Percentiles rank a stretch among this genome's conserved stretches.
These are phyloP conservation scores for Anodontia alba DNA, from an alignment of 2,888 invertebrate species.

Conservation along the genomic window DNA sequence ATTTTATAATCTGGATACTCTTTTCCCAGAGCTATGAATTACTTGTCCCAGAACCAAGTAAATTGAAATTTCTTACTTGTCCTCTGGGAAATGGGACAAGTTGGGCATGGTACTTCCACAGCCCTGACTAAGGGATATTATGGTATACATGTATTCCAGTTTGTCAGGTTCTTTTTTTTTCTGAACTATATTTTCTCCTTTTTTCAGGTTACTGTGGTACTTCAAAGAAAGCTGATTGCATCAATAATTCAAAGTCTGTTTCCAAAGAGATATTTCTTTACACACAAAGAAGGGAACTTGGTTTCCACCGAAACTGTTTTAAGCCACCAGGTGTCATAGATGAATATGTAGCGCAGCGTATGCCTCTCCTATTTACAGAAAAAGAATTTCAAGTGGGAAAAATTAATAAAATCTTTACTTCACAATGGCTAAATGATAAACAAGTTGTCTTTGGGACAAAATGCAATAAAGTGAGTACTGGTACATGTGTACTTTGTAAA, in stretches of 20 bases:
- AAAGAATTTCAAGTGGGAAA: constrained; percentile 78
- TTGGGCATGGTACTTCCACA: too few relatives aligned
- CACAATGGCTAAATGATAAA: constrained; percentile 97
- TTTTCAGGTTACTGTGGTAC: background rate
- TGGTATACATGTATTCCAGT: too few relatives aligned
- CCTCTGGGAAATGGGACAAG: too few relatives aligned
- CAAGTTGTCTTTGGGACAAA: constrained; percentile 98
- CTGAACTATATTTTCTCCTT: too few relatives aligned
- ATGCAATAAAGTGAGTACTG: constrained; percentile 92
- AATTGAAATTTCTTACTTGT: too few relatives aligned
- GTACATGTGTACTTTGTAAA: background rate
- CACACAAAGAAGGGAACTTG: constrained; percentile 47
- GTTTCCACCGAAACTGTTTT: constrained; percentile 4
- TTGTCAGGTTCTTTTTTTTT: too few relatives aligned
- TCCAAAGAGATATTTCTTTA: constrained; percentile 45
- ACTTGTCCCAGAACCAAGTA: too few relatives aligned
- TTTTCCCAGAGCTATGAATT: too few relatives aligned
- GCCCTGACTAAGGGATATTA: too few relatives aligned
- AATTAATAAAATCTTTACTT: constrained; percentile 90
- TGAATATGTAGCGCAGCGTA: constrained; percentile 73
- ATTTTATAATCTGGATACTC: too few relatives aligned
- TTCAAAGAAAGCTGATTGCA: background rate
- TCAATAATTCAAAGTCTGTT: background rate
- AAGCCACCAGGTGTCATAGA: constrained; percentile 38
- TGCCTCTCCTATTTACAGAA: constrained; percentile 79